Evolutionary conservation across 2,888 invertebrate species (phyloP).

Genomic region (Tubiluchus corallicola): DNA sequence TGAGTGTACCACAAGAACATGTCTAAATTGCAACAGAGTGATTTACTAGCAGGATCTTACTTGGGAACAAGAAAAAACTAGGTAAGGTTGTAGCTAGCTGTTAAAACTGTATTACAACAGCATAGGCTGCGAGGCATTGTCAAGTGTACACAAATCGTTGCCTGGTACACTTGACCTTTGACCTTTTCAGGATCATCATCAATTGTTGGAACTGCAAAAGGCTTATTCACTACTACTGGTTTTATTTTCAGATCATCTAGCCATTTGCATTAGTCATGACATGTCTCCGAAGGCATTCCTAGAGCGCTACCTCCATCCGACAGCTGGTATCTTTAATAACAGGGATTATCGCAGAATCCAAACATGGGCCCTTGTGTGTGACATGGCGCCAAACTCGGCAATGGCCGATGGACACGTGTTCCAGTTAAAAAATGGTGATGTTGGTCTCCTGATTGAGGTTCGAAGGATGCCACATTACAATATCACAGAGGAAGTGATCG

Average conservation of each 20-base stretch:
- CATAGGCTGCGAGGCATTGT: too few species aligned
- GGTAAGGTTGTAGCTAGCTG: too few species aligned
- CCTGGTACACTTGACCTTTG: too few species aligned
- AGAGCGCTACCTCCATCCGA: conserved; percentile 71
- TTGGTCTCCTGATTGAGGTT: conserved; percentile 71
- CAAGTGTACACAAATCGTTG: too few species aligned
- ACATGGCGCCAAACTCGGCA: conserved; percentile 68
- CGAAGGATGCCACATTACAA: conserved; percentile 77
- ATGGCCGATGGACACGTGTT: conserved; percentile 65
- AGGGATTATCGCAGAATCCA: conserved; percentile 49
- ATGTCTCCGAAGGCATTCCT: conserved; percentile 84
- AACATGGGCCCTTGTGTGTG: conserved; percentile 88
- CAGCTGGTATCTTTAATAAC: conserved; percentile 51
- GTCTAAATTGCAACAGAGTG: too few species aligned
- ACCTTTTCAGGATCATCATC: too few species aligned
- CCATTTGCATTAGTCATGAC: conserved; percentile 77
- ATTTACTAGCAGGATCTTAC: too few species aligned
- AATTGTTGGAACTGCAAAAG: too few species aligned
- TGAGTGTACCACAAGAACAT: too few species aligned
- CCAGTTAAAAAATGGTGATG: conserved; percentile 56
- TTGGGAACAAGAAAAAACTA: too few species aligned
- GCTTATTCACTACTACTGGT: too few species aligned
- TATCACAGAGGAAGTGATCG: conserved; percentile 83
- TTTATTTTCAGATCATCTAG: conserved; percentile 52
- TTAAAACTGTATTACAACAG: too few species aligned